Percentiles rank a stretch among this genome's conserved stretches.
Conservation (phyloP, 2,888 invertebrate species). For the Plebejus melissa region DNA sequence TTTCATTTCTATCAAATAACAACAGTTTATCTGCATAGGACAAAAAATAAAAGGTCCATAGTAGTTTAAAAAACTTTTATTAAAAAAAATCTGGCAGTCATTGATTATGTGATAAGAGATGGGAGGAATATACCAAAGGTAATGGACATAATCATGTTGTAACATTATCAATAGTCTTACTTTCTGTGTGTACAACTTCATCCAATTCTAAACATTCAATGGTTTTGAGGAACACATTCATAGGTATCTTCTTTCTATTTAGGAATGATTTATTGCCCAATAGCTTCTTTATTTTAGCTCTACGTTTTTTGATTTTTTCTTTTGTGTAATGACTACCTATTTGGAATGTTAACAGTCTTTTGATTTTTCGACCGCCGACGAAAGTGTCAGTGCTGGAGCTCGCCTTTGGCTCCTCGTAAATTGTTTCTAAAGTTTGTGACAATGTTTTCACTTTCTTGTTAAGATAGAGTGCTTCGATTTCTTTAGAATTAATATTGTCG, state of each 20-base stretch:
- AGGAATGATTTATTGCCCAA: slow-evolving; percentile 72
- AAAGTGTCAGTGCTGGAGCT: slow-evolving; percentile 59
- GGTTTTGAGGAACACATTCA: slow-evolving; percentile 77
- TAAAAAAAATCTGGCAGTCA: neutral
- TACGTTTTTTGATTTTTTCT: slow-evolving; percentile 78
- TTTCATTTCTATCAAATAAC: neutral
- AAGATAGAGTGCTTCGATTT: slow-evolving; percentile 77
- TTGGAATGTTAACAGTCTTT: slow-evolving; percentile 78
- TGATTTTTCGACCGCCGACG: slow-evolving; percentile 77
- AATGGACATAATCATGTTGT: slow-evolving; percentile 38
- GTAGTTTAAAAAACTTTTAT: neutral
- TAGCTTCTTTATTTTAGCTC: slow-evolving; percentile 77
- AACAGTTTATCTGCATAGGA: no score
- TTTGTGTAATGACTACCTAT: slow-evolving; percentile 69
- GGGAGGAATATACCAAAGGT: slow-evolving; percentile 45
- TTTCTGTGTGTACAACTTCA: slow-evolving; percentile 59
- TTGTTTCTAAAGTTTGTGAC: slow-evolving; percentile 80
- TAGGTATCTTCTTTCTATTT: slow-evolving; percentile 74
- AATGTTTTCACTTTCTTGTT: slow-evolving; percentile 75
- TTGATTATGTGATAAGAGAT: slow-evolving; percentile 30
- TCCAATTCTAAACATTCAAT: slow-evolving; percentile 73
- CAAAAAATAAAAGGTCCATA: neutral
- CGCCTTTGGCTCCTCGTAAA: slow-evolving; percentile 80
- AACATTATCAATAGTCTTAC: slow-evolving; percentile 39
- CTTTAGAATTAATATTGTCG: slow-evolving; percentile 63